Evolutionary conservation across 2,797 vertebrate species (phyloP).

Genomic region (Simalia tracyae): DNA sequence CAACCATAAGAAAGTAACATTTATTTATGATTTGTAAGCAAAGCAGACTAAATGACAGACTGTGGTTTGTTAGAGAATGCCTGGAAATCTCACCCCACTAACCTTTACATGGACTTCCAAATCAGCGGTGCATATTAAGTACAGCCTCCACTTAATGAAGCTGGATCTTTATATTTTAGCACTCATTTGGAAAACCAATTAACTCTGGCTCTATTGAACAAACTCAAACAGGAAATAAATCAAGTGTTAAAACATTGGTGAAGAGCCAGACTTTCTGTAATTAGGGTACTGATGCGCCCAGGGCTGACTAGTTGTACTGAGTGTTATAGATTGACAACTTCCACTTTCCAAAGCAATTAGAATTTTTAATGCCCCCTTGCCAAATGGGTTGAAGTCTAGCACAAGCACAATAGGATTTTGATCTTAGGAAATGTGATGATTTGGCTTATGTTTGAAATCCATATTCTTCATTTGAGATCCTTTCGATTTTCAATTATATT

Average conservation of each 20-base stretch:
- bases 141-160: constrained; percentile 82
- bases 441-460: constrained; percentile 34
- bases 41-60: constrained; percentile 52
- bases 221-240: constrained; percentile 89
- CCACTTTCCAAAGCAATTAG: constrained; percentile 82
- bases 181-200: constrained; percentile 92
- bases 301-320: constrained; percentile 79
- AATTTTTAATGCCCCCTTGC: constrained; percentile 63
- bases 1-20: constrained; percentile 42
- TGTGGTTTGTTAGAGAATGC: constrained; percentile 57
- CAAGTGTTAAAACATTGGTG: constrained; percentile 90
- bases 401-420: constrained; percentile 33
- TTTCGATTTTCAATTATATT: constrained; percentile 37
- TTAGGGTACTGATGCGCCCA: constrained; percentile 84
- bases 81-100: constrained; percentile 66
- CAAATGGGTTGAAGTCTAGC: constrained; percentile 27
- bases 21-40: constrained; percentile 54
- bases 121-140: constrained; percentile 72
- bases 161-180: constrained; percentile 84
- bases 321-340: constrained; percentile 86
- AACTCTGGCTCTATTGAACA: constrained; percentile 84
- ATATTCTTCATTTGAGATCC: constrained; percentile 14
- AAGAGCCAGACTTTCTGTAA: constrained; percentile 85
- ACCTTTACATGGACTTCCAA: constrained; percentile 76
- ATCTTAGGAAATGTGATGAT: constrained; percentile 38